A percentile compares a stretch with the other conserved stretches of the same genome.
These are phyloP conservation scores for Lota lota DNA, from an alignment of 2,113 vertebrate species.

Conservation along the genomic window DNA sequence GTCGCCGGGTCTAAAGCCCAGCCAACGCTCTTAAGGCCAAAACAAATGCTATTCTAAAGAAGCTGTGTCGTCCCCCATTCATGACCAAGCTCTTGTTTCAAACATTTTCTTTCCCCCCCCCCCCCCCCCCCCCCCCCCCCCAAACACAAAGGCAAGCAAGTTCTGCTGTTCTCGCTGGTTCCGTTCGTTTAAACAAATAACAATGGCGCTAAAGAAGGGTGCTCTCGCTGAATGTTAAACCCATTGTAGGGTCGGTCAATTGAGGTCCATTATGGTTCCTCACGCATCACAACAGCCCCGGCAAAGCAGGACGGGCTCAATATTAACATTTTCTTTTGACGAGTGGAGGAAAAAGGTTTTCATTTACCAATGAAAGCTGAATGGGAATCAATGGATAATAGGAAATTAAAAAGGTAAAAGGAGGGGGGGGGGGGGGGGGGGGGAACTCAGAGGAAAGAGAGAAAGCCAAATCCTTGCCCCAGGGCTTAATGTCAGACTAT, in stretches of 20 bases:
- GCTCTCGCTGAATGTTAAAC: slow-evolving; percentile 66
- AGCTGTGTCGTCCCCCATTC: slow-evolving; percentile 59
- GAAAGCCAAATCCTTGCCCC: slow-evolving; percentile 85
- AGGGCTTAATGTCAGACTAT: slow-evolving; percentile 85
- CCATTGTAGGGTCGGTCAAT: slow-evolving; percentile 52
- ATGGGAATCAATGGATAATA: slow-evolving; percentile 75
- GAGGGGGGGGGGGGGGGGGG: slow-evolving; percentile 14
- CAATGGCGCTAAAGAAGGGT: slow-evolving; percentile 59
- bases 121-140: too few species aligned
- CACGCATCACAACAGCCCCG: slow-evolving; percentile 71
- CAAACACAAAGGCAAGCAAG: slow-evolving; percentile 57
- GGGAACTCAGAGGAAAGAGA: slow-evolving; percentile 72
- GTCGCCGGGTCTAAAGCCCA: slow-evolving; percentile 17
- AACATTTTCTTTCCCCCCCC: slow-evolving; percentile 51
- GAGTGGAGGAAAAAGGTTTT: slow-evolving; percentile 66
- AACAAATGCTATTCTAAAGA: slow-evolving; percentile 48
- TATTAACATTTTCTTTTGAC: slow-evolving; percentile 80
- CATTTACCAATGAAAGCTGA: slow-evolving; percentile 67
- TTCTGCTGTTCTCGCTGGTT: slow-evolving; percentile 62
- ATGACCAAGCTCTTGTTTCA: slow-evolving; percentile 58
- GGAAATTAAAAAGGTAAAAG: slow-evolving; percentile 81
- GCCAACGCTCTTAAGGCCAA: slow-evolving; percentile 30
- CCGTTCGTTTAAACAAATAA: slow-evolving; percentile 72
- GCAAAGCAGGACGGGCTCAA: slow-evolving; percentile 60
- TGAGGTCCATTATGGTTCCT: slow-evolving; percentile 49